phyloP scores from a whole-genome alignment of 2,113 vertebrate genomes.

The Prochilodus magdalenae region DNA sequence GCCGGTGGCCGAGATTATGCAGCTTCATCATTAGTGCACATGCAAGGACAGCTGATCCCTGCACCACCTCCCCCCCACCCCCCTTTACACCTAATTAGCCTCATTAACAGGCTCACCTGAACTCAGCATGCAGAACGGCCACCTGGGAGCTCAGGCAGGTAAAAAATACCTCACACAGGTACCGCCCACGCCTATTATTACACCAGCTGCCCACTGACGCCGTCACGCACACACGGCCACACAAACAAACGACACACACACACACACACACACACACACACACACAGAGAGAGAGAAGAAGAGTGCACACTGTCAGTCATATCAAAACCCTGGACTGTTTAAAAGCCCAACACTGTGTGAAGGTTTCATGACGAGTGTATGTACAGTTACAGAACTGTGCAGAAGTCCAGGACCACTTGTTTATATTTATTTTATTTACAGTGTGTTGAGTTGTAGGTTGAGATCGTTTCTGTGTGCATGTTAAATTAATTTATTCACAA shows the following conservation, averaged over 20 bases:
- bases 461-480: no score
- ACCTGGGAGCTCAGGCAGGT: slow-evolving; percentile 86
- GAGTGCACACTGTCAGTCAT: background rate
- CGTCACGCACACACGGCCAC: background rate
- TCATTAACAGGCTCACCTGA: slow-evolving; percentile 90
- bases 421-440: no score
- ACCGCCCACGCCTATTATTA: slow-evolving; percentile 39
- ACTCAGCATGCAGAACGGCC: slow-evolving; percentile 60
- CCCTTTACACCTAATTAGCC: slow-evolving; percentile 98
- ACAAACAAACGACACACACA: slow-evolving; percentile 1
- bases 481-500: no score
- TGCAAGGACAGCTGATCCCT: slow-evolving; percentile 93
- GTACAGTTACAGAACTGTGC: no score
- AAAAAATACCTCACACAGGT: slow-evolving; percentile 79
- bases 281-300: background rate
- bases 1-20: slow-evolving; percentile 89
- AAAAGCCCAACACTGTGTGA: no score
- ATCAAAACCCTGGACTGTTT: no score
- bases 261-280: background rate
- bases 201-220: slow-evolving; percentile 39
- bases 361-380: no score
- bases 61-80: slow-evolving; percentile 76
- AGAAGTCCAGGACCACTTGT: no score
- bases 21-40: slow-evolving; percentile 91
- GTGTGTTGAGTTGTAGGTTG: no score